Conservation (phyloP, 2,113 vertebrate species). For the Toxotes chatareus region DNA sequence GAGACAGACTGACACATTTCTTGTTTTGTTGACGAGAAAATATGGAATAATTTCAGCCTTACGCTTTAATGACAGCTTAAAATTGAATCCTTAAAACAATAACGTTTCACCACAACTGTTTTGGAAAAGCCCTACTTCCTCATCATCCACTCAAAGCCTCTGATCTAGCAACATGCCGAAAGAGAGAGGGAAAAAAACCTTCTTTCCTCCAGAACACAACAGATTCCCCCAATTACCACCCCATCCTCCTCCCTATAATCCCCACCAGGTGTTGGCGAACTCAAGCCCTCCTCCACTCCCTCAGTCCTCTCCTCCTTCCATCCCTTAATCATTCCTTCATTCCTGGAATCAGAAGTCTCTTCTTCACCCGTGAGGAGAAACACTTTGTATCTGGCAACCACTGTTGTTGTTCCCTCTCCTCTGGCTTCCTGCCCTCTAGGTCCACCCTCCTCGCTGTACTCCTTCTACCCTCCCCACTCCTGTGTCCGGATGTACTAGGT, state of each 20-base stretch:
- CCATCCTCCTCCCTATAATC: slow-evolving; percentile 47
- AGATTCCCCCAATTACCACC: slow-evolving; percentile 24
- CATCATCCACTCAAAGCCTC: slow-evolving; percentile 19
- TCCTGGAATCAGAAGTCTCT: slow-evolving; percentile 20
- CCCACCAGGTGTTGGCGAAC: slow-evolving; percentile 57
- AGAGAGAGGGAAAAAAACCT: slow-evolving; percentile 32
- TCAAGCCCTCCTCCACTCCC: background rate
- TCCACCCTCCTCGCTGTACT: slow-evolving; percentile 9
- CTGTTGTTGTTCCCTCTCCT: slow-evolving; percentile 59
- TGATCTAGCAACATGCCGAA: slow-evolving; percentile 64
- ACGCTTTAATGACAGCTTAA: background rate
- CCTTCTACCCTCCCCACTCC: slow-evolving; percentile 22
- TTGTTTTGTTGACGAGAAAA: background rate
- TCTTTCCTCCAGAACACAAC: slow-evolving; percentile 33
- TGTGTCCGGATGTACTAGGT: slow-evolving; percentile 59
- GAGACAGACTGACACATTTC: too few species aligned
- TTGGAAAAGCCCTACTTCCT: slow-evolving; percentile 41
- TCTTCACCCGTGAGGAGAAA: slow-evolving; percentile 8
- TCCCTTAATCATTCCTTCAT: slow-evolving; percentile 18
- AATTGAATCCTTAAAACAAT: background rate
- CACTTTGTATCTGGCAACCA: slow-evolving; percentile 54
- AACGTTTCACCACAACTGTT: background rate
- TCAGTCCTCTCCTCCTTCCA: background rate
- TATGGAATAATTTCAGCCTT: background rate
- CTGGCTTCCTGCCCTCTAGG: slow-evolving; percentile 47